These are phyloP conservation scores for Sinodicranocentrus sp. DNA, from an alignment of 2,888 invertebrate species.

Conservation along the genomic window DNA sequence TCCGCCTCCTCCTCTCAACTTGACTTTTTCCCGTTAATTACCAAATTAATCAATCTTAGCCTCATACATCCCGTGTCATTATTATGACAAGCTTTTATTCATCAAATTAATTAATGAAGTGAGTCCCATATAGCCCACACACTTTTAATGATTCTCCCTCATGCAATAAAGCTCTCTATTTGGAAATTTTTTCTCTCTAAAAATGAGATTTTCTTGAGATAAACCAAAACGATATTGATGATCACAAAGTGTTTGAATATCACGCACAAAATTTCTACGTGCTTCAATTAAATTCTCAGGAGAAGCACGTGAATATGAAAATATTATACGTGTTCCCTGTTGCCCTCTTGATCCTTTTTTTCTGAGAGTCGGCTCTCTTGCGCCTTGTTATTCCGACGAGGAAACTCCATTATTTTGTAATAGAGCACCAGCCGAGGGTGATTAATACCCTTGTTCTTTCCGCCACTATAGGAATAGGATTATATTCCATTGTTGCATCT, in stretches of 20 bases:
- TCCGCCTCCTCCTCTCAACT: slow-evolving; percentile 17
- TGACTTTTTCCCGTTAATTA: slow-evolving; percentile 48
- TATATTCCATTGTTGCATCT: no score
- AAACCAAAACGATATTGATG: no score
- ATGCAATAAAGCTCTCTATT: no score
- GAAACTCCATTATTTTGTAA: slow-evolving; percentile 20
- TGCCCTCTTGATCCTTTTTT: slow-evolving; percentile 47
- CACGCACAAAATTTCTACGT: slow-evolving; percentile 11
- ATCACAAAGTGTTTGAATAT: no score
- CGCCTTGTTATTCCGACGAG: slow-evolving; percentile 39
- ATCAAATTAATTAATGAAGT: slow-evolving; percentile 58
- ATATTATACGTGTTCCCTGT: slow-evolving; percentile 31
- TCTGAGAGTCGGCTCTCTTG: slow-evolving; percentile 1
- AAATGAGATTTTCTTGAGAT: no score
- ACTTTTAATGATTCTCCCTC: no score
- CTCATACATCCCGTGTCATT: slow-evolving; percentile 2
- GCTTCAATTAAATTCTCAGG: slow-evolving; percentile 56
- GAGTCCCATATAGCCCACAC: slow-evolving; percentile 29
- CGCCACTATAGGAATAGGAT: no score
- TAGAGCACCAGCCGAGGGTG: slow-evolving; percentile 19
- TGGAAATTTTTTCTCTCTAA: no score
- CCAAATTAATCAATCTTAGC: slow-evolving; percentile 55
- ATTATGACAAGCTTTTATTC: slow-evolving; percentile 52
- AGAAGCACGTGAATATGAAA: not conserved
- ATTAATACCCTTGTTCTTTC: slow-evolving; percentile 49